Base-by-base conservation (phyloP, 2,797 vertebrate genomes). In the Cirrhinus mrigala region DNA sequence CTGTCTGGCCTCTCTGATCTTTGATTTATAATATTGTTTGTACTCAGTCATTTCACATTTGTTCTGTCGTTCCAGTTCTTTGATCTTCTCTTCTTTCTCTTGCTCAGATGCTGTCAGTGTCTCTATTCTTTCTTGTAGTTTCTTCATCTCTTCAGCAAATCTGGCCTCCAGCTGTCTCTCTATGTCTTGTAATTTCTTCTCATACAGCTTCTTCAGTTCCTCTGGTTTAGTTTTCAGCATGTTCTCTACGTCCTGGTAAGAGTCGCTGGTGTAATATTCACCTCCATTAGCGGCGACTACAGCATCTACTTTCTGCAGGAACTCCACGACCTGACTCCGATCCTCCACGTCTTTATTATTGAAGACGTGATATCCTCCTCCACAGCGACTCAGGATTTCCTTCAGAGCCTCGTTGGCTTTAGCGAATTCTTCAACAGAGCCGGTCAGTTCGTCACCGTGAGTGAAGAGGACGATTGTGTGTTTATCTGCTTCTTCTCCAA, bases 381-480 rank as follows among this genome's bases (percentile, higher is more conserved):
- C 58, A 10, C 46, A 85, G 3, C 29, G 78, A 8, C n/a, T n/a
- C 74, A 89, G 58, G 3, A 86, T 12, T 4, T n/a, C n/a, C n/a
- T n/a, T n/a, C n/a, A n/a, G n/a, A n/a, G n/a, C n/a, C n/a, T n/a
- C n/a, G n/a, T n/a, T n/a, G n/a, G n/a, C n/a, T n/a, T n/a, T n/a
- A n/a, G n/a, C n/a, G n/a, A n/a, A n/a, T n/a, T n/a, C n/a, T n/a
- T 22, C 0, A 44, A 44, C 2, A 44, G 40, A 8, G 1, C 40
- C 6, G 40, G 40, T 44, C 40, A 44, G n/a, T n/a, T n/a, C n/a
- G n/a, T n/a, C n/a, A n/a, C n/a, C n/a, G n/a, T n/a, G n/a, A n/a
- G n/a, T n/a, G 76, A 80, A 90, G 44, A 91, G 85, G 70, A 91
- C 15, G 48, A 91, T 85, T 62, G 88, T 89, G 88, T 88, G 52